A percentile compares a stretch with the other conserved stretches of the same genome.
phyloP scores from a whole-genome alignment of 2,113 vertebrate species.

The Brachyhypopomus occidentalis region DNA sequence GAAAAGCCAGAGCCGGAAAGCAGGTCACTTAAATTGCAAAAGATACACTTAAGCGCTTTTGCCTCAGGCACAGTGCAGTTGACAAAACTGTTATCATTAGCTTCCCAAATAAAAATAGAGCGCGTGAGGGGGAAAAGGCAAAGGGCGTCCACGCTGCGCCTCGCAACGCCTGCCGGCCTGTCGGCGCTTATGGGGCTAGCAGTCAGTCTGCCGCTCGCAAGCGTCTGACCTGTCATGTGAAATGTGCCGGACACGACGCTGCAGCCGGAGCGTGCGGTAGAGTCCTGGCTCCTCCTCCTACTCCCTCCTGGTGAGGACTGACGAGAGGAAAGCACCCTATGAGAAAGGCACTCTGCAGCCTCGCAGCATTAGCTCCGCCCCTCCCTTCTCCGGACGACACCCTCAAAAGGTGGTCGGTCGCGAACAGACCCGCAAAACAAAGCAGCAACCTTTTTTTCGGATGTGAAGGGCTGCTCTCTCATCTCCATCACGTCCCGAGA shows the following conservation, averaged over 20 bases:
- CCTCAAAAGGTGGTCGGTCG: not conserved
- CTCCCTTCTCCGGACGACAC: not conserved
- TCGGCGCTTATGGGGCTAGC: constrained; percentile 18
- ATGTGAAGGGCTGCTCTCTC: not conserved
- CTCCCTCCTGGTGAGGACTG: not conserved
- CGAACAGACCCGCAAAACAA: not conserved
- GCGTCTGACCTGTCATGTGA: constrained; percentile 6
- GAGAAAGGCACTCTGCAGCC: not conserved
- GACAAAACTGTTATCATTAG: constrained; percentile 74
- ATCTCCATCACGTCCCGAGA: not conserved
- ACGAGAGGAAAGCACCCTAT: no score
- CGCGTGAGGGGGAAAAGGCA: constrained; percentile 29
- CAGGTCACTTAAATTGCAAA: constrained; percentile 76
- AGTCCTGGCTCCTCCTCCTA: not conserved
- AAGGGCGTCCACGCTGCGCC: constrained; percentile 9
- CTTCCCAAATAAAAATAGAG: constrained; percentile 63
- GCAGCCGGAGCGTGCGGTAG: not conserved
- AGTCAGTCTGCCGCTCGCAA: constrained; percentile 1
- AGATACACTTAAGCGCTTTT: constrained; percentile 72
- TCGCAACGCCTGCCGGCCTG: constrained; percentile 29
- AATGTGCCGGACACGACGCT: not conserved
- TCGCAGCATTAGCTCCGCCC: not conserved
- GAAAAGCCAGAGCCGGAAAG: constrained; percentile 70
- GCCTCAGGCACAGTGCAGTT: constrained; percentile 64
- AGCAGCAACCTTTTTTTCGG: not conserved